phyloP scores from a whole-genome alignment of 2,113 vertebrate species.

The Chiloscyllium plagiosum region DNA sequence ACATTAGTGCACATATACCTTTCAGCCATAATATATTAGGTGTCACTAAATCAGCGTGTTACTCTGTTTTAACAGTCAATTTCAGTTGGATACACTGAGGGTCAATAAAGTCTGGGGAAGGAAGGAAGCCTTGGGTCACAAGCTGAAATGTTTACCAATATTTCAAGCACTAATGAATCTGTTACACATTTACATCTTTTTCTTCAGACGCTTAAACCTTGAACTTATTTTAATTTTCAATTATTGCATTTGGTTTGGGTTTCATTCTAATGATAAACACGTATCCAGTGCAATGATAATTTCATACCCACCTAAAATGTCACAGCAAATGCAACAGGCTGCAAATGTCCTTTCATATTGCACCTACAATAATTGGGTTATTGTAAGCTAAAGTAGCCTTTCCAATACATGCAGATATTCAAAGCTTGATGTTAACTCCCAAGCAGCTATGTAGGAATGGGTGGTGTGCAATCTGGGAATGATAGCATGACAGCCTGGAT shows the following conservation, averaged over 20 bases:
- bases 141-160: not conserved
- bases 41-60: not conserved
- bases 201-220: not conserved
- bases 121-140: not conserved
- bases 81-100: not conserved
- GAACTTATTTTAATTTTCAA: not conserved
- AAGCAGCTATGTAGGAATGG: not conserved
- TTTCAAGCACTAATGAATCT: not conserved
- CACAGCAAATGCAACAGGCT: not conserved
- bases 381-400: not conserved
- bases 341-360: not conserved
- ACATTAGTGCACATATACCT: too few relatives aligned
- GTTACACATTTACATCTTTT: not conserved
- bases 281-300: not conserved
- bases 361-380: not conserved
- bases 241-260: not conserved
- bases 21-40: not conserved
- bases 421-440: not conserved
- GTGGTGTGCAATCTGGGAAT: not conserved
- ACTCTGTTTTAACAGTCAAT: not conserved
- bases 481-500: not conserved
- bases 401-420: not conserved
- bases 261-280: not conserved
- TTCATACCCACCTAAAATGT: not conserved
- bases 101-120: not conserved